Evolutionary conservation across 2,888 invertebrate species (phyloP), one percentile per base, ranked within the genome.

Genomic region (Machimus rusticus): DNA sequence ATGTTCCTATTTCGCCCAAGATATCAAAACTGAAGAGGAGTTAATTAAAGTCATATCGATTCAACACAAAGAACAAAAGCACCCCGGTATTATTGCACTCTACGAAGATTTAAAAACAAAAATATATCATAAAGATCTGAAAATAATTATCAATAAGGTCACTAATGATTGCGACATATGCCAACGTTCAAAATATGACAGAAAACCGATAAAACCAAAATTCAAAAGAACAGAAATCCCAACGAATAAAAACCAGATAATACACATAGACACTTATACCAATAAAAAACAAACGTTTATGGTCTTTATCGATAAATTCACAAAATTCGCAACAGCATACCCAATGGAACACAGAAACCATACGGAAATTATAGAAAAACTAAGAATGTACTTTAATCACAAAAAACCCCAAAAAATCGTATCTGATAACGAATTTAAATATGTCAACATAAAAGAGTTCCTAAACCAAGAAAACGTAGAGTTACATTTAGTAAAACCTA

Each of bases 161-260:
- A 87, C 87, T 9, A 87, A 87, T 23, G 85, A 87, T 37, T 87
- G 87, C 43, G 87, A 87, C 51, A 34, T 84, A 39, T 87, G 84
- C 37, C 28, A 84, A 34, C 28, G 78, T 6, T 84, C 51, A 12
- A 87, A 87, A 77, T 87, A 87, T 19, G 85, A 87, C 34, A 57
- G 57, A 79, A 46, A 79, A 9, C 79, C 87, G 19, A 87, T 87
- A 19, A 87, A 79, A 37, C 39, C 87, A 16, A 87, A 87, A 87
- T 87, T 82, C 34, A 23, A 57, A 55, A 55, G 55, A 82, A 82
- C 57, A 55, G 82, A 82, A 82, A 82, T 82, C 16, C 82, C 82
- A n/a, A 82, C 55, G 55, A 82, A 57, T n/a, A 82, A 82, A 82
- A 82, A 55, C 57, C 81, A 34, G 31, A 82, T 55, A 82, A 31